phyloP scores from a whole-genome alignment of 2,113 vertebrate species.

The Prochilodus magdalenae region DNA sequence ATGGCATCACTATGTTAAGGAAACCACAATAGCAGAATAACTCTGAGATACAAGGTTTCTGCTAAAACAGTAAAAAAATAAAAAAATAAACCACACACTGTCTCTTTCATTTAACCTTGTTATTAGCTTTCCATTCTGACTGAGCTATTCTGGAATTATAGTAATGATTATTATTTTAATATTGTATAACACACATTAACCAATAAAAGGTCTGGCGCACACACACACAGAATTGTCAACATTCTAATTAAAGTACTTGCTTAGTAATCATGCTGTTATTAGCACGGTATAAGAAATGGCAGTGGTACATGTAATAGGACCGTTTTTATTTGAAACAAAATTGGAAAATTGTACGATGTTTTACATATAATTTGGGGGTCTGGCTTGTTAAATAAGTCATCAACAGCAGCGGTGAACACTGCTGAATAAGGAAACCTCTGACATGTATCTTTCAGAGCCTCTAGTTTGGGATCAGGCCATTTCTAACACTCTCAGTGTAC shows the following conservation, averaged over 20 bases:
- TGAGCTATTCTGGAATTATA: too few relatives aligned
- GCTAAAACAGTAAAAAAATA: neutral
- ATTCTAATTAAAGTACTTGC: neutral
- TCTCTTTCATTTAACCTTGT: too few relatives aligned
- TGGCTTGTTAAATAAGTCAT: neutral
- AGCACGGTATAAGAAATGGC: too few relatives aligned
- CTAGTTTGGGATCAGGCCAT: conserved; percentile 67
- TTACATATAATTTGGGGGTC: neutral
- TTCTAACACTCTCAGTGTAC: conserved; percentile 59
- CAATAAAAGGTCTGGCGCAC: neutral
- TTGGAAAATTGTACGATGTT: neutral
- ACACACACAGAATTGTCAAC: neutral
- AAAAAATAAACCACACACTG: too few relatives aligned
- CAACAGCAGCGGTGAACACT: conserved; percentile 21
- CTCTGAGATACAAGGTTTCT: neutral
- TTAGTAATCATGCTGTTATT: too few relatives aligned
- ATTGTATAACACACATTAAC: neutral
- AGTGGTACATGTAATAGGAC: neutral
- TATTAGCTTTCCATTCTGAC: too few relatives aligned
- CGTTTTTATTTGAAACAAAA: neutral
- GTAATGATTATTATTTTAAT: neutral
- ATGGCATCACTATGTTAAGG: too few relatives aligned
- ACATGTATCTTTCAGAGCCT: conserved; percentile 77
- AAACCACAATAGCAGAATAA: too few relatives aligned
- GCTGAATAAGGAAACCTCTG: conserved; percentile 73